Percentiles rank a stretch among this genome's conserved stretches.
These are phyloP conservation scores for Climacteris rufus DNA, from an alignment of 2,113 vertebrate genomes.

Conservation along the genomic window DNA sequence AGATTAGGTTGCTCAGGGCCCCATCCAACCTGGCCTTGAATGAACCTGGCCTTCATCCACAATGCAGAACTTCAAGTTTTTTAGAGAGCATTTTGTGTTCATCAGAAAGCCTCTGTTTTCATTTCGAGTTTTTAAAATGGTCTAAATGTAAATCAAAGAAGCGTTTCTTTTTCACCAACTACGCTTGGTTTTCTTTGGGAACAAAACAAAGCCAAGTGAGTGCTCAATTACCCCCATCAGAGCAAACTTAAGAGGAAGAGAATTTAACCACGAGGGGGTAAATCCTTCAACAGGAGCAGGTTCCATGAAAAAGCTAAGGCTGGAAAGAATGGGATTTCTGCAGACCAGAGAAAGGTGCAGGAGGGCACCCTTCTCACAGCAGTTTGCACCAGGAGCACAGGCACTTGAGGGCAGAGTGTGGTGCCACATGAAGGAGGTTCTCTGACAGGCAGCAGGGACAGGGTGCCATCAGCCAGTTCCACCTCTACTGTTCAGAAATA, in stretches of 20 bases:
- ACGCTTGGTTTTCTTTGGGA: not conserved
- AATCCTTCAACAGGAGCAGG: not conserved
- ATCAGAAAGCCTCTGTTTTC: not conserved
- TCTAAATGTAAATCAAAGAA: not conserved
- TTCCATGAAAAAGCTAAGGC: not conserved
- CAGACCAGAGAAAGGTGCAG: not conserved
- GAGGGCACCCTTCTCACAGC: not conserved
- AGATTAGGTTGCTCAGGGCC: not conserved
- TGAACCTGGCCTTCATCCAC: not conserved
- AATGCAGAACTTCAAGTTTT: not conserved
- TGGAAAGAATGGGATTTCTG: not conserved
- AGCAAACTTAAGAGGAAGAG: not conserved
- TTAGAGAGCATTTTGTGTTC: not conserved
- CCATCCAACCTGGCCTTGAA: not conserved
- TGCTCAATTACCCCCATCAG: accelerated
- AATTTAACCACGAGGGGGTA: not conserved
- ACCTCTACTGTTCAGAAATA: too few species aligned
- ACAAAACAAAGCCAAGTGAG: not conserved
- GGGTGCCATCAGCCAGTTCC: not conserved
- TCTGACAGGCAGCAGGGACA: not conserved
- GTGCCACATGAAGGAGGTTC: not conserved
- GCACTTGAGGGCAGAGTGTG: not conserved
- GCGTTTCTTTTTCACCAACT: not conserved
- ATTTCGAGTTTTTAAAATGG: not conserved
- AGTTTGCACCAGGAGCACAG: not conserved